phyloP scores from a whole-genome alignment of 2,797 vertebrate species.

The Galagoides demidoff region DNA sequence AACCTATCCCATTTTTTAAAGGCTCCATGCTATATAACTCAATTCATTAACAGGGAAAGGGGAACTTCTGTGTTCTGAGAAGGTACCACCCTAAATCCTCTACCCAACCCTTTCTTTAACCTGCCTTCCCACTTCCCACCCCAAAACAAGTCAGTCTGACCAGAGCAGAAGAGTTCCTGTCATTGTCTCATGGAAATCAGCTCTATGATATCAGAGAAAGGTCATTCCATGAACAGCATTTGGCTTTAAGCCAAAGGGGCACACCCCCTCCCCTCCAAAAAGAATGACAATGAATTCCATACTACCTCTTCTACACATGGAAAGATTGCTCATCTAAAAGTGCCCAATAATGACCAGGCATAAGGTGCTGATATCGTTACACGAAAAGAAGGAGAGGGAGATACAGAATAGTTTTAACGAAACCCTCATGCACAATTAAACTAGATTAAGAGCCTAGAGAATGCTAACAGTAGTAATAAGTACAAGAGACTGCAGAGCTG shows the following conservation, averaged over 20 bases:
- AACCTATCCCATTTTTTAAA: neutral
- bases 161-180: constrained; percentile 31
- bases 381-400: constrained; percentile 37
- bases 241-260: constrained; percentile 65
- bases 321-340: constrained; percentile 55
- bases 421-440: constrained; percentile 85
- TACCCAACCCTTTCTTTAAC: neutral
- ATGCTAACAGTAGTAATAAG: constrained; percentile 78
- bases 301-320: neutral
- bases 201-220: constrained; percentile 58
- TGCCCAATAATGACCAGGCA: constrained; percentile 27
- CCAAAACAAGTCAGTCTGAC: constrained; percentile 41
- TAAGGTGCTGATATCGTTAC: constrained; percentile 59
- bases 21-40: neutral
- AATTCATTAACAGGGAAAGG: neutral
- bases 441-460: constrained; percentile 80
- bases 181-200: constrained; percentile 45
- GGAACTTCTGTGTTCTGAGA: neutral
- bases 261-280: neutral
- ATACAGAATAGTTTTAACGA: constrained; percentile 78
- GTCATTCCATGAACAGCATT: constrained; percentile 14
- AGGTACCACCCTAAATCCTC: constrained; percentile 3
- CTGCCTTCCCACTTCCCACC: neutral
- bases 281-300: constrained; percentile 44
- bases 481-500: constrained; percentile 55